A percentile compares a stretch with the other conserved stretches of the same genome.
These are phyloP conservation scores for Pelosia muscerda DNA, from an alignment of 2,888 invertebrate species.

Conservation along the genomic window DNA sequence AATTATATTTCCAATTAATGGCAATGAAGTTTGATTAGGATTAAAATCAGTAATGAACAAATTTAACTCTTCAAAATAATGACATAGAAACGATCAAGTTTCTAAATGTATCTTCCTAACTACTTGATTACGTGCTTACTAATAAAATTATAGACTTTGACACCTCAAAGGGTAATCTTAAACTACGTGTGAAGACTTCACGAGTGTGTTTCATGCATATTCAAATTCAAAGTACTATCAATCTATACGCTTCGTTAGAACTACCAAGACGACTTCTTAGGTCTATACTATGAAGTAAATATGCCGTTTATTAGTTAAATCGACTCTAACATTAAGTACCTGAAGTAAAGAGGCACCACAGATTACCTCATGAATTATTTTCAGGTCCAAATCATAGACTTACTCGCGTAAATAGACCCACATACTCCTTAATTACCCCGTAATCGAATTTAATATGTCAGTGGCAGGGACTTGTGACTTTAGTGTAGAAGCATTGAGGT, in stretches of 20 bases:
- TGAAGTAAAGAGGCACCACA: not conserved
- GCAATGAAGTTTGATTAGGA: not conserved
- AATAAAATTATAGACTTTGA: not conserved
- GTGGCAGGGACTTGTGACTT: too few relatives aligned
- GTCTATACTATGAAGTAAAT: not conserved
- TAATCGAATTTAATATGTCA: too few relatives aligned
- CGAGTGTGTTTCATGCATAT: slow-evolving; percentile 1
- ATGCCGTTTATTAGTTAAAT: not conserved
- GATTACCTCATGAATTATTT: too few relatives aligned
- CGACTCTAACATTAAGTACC: not conserved
- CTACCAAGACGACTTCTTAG: not conserved
- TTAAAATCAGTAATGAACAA: too few relatives aligned
- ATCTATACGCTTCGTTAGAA: not conserved
- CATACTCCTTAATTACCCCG: too few relatives aligned
- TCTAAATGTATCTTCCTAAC: not conserved
- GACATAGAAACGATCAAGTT: too few relatives aligned
- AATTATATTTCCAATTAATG: not conserved
- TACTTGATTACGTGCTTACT: not conserved
- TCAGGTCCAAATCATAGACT: too few relatives aligned
- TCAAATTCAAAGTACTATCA: not conserved
- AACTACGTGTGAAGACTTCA: slow-evolving; percentile 1
- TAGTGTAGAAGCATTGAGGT: too few relatives aligned
- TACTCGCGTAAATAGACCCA: too few relatives aligned
- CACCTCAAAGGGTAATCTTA: not conserved
- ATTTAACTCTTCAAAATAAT: too few relatives aligned